These are phyloP conservation scores for Monodelphis domestica DNA, from an alignment of 2,797 vertebrate species.

Conservation along the genomic window DNA sequence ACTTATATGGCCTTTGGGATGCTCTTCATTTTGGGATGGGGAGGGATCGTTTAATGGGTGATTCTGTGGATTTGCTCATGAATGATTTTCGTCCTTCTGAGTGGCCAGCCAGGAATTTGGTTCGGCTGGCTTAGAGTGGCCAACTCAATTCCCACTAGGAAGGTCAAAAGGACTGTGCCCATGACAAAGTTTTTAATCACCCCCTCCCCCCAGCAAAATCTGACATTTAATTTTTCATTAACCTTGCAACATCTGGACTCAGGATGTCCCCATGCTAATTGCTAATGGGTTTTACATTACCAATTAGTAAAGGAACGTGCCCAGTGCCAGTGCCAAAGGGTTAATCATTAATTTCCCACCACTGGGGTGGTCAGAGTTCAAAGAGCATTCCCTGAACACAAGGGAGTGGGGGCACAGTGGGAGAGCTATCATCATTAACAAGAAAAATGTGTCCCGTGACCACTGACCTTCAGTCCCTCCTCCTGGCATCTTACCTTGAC, in stretches of 20 bases:
- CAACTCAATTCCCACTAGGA: slow-evolving; percentile 22
- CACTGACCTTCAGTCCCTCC: slow-evolving; percentile 8
- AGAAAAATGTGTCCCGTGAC: slow-evolving; percentile 40
- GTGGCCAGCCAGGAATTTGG: slow-evolving; percentile 1
- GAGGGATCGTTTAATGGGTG: slow-evolving; percentile 29
- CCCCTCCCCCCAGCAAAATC: slow-evolving; percentile 67
- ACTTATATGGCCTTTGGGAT: slow-evolving; percentile 49
- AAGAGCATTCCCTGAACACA: slow-evolving; percentile 61
- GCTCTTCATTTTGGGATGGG: slow-evolving; percentile 53
- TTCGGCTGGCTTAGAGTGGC: neutral
- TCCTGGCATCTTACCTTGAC: slow-evolving; percentile 35
- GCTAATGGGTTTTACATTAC: slow-evolving; percentile 77
- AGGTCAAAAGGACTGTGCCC: slow-evolving; percentile 65
- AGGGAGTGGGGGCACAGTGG: slow-evolving; percentile 52
- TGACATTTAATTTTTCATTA: slow-evolving; percentile 84
- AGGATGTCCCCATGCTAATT: slow-evolving; percentile 75
- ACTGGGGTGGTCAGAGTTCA: slow-evolving; percentile 66
- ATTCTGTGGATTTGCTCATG: slow-evolving; percentile 36
- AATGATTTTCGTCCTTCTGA: slow-evolving; percentile 45
- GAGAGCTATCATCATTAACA: slow-evolving; percentile 48
- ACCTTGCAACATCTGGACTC: slow-evolving; percentile 80
- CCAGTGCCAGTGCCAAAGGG: slow-evolving; percentile 75
- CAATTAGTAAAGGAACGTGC: slow-evolving; percentile 77
- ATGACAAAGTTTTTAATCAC: slow-evolving; percentile 72
- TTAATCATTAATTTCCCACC: slow-evolving; percentile 83